Conservation (phyloP, 2,888 invertebrate genomes). For the Gibbula magus region DNA sequence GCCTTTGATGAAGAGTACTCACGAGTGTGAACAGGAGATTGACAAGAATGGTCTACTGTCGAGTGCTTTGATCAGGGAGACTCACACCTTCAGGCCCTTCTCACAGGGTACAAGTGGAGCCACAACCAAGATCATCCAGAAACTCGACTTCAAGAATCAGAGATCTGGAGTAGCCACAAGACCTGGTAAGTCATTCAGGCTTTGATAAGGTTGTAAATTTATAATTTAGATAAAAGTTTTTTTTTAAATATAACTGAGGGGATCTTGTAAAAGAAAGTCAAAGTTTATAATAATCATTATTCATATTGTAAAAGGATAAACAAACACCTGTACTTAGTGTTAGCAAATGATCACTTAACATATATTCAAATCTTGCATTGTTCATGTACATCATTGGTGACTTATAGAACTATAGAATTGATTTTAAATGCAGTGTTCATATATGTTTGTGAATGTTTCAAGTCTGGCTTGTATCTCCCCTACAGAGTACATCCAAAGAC, state of each 20-base stretch:
- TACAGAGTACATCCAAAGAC: neutral
- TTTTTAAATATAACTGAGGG: too few species aligned
- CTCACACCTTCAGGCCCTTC: conserved; percentile 85
- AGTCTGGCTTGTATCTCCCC: conserved; percentile 81
- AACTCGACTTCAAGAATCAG: conserved; percentile 50
- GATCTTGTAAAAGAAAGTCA: too few species aligned
- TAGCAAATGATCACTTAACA: too few species aligned
- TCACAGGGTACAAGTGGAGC: conserved; percentile 78
- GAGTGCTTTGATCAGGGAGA: conserved; percentile 82
- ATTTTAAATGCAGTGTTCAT: too few species aligned
- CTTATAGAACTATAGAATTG: too few species aligned
- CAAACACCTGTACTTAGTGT: too few species aligned
- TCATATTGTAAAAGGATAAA: too few species aligned
- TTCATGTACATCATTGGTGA: too few species aligned
- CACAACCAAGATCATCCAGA: conserved; percentile 75
- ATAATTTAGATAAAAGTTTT: too few species aligned
- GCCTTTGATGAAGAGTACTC: conserved; percentile 76
- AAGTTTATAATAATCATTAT: too few species aligned
- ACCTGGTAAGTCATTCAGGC: conserved; percentile 42
- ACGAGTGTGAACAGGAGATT: conserved; percentile 82
- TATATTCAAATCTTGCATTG: too few species aligned
- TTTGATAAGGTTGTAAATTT: too few species aligned
- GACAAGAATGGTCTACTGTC: conserved; percentile 82
- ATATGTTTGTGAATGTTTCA: conserved; percentile 79
- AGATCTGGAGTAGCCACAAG: conserved; percentile 22